phyloP scores from a whole-genome alignment of 92 coral and sea anemone species.

The Zoanthus gigantus region DNA sequence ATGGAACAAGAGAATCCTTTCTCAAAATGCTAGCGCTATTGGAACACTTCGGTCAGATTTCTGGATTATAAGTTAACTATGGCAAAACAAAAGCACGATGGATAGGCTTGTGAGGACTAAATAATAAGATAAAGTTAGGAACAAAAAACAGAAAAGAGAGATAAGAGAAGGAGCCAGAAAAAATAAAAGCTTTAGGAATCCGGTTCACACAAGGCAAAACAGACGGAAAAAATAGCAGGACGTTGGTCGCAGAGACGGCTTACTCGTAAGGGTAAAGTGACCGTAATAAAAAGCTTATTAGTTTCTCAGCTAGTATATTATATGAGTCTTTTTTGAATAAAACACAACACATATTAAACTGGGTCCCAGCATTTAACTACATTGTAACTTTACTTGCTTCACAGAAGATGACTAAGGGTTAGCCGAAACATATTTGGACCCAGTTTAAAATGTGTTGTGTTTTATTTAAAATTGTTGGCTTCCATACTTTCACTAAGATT shows the following conservation, averaged over 20 bases:
- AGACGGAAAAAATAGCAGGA: background rate
- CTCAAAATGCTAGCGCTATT: background rate
- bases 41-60: background rate
- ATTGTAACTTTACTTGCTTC: no score
- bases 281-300: slow-evolving; percentile 1
- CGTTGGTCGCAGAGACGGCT: background rate
- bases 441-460: no score
- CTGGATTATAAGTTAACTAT: background rate
- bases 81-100: background rate
- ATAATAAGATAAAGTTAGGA: background rate
- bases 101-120: background rate
- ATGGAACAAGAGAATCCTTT: background rate
- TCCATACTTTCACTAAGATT: no score
- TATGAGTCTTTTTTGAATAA: no score
- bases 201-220: background rate
- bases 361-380: no score
- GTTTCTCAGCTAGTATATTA: slow-evolving; percentile 1
- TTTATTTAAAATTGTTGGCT: no score
- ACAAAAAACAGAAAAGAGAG: background rate
- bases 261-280: background rate
- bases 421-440: no score
- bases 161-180: background rate
- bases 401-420: no score
- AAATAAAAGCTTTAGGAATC: background rate
- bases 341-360: no score